Percentiles rank a stretch among this genome's conserved stretches.
phyloP scores from a whole-genome alignment of 2,113 vertebrate species.

The Callipepla squamata region DNA sequence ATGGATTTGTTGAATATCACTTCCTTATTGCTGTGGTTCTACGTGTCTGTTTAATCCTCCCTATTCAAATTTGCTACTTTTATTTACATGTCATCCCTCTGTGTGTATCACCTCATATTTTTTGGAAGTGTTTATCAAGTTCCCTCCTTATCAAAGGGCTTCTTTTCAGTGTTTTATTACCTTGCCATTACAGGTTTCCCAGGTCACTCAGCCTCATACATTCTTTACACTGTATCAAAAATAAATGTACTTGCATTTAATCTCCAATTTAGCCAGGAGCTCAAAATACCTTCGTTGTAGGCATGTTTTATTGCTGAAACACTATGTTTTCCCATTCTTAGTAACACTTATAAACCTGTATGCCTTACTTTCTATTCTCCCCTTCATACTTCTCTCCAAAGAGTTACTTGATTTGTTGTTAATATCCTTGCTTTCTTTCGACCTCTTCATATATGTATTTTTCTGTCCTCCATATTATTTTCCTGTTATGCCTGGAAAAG shows the following conservation, averaged over 20 bases:
- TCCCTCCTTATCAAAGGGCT: background rate
- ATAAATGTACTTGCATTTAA: background rate
- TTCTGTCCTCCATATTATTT: background rate
- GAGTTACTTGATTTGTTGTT: background rate
- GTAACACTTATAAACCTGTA: conserved; percentile 32
- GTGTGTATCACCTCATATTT: background rate
- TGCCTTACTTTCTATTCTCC: background rate
- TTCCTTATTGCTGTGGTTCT: background rate
- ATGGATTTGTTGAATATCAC: background rate
- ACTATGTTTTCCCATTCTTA: background rate
- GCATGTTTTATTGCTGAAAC: background rate
- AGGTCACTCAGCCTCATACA: background rate
- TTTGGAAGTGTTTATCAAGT: background rate
- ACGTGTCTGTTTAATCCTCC: background rate
- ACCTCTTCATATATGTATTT: background rate
- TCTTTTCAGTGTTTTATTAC: background rate
- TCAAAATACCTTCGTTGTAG: conserved; percentile 3
- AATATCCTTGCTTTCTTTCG: background rate
- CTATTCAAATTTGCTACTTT: background rate
- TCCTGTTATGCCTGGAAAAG: background rate
- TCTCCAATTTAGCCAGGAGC: background rate
- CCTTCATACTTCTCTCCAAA: background rate
- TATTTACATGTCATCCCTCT: background rate
- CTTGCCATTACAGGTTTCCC: background rate
- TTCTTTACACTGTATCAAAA: background rate